These are phyloP conservation scores for Andrena hattorfiana DNA, from an alignment of 2,888 invertebrate genomes.

Conservation along the genomic window DNA sequence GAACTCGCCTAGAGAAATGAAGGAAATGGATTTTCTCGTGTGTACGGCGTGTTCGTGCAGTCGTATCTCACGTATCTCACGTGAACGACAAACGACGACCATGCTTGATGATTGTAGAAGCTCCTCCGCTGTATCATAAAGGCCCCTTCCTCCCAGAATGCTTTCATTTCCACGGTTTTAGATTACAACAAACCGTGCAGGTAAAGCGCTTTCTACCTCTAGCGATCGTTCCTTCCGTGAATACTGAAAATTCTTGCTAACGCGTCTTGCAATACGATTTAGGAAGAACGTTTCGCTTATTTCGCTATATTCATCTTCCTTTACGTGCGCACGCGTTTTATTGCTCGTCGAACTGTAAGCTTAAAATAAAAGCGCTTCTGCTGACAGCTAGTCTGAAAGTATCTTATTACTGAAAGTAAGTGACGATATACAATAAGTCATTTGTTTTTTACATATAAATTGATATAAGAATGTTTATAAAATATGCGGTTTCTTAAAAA, in stretches of 20 bases:
- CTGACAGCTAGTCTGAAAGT: no score
- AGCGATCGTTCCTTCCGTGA: conserved; percentile 39
- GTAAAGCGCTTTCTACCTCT: conserved; percentile 41
- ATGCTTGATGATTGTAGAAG: conserved; percentile 39
- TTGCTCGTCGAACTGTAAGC: no score
- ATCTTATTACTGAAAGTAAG: no score
- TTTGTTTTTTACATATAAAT: no score
- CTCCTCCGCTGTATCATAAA: conserved; percentile 44
- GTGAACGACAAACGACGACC: conserved; percentile 37
- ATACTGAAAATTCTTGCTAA: conserved; percentile 25
- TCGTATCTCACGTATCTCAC: conserved; percentile 3
- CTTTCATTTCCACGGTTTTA: conserved; percentile 51
- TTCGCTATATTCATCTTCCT: neutral
- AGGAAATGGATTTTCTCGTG: conserved; percentile 33
- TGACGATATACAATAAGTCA: no score
- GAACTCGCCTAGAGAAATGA: neutral
- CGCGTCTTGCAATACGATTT: conserved; percentile 12
- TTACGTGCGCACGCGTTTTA: neutral
- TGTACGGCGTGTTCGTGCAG: neutral
- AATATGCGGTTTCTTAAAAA: no score
- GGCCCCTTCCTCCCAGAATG: conserved; percentile 16
- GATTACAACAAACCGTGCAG: conserved; percentile 38
- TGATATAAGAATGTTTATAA: no score
- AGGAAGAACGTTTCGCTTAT: conserved; percentile 5
- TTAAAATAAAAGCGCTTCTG: no score